These are phyloP conservation scores for Callionymus lyra DNA, from an alignment of 2,113 vertebrate genomes.

Conservation along the genomic window DNA sequence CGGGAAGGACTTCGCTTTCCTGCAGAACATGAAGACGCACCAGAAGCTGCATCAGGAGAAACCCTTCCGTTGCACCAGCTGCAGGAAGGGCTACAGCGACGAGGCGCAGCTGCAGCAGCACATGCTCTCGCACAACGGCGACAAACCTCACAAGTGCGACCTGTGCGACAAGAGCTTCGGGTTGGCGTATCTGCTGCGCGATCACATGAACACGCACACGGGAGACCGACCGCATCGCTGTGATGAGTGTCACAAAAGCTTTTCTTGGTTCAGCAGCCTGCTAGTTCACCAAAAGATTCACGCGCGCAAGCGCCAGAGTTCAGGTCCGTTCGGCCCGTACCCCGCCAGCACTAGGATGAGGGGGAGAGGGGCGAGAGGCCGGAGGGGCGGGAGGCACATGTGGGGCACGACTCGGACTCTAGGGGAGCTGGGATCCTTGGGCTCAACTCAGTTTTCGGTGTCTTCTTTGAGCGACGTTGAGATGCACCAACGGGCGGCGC, in stretches of 20 bases:
- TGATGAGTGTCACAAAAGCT: slow-evolving; percentile 66
- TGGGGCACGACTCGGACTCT: slow-evolving; percentile 37
- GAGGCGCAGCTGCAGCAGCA: slow-evolving; percentile 65
- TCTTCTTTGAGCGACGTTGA: slow-evolving; percentile 29
- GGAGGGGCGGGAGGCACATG: slow-evolving; percentile 32
- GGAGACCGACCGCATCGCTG: slow-evolving; percentile 71
- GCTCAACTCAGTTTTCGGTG: slow-evolving; percentile 12
- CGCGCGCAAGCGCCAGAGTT: slow-evolving; percentile 53
- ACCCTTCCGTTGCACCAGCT: slow-evolving; percentile 69
- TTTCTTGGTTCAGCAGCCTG: slow-evolving; percentile 72
- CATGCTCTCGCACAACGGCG: slow-evolving; percentile 66
- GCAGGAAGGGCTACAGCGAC: slow-evolving; percentile 70
- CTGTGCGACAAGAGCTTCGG: slow-evolving; percentile 68
- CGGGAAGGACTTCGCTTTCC: slow-evolving; percentile 70
- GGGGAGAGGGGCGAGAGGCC: slow-evolving; percentile 31
- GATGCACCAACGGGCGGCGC: slow-evolving; percentile 23
- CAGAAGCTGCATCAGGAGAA: slow-evolving; percentile 70
- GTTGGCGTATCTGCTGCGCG: slow-evolving; percentile 66
- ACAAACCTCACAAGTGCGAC: slow-evolving; percentile 68
- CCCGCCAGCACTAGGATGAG: slow-evolving; percentile 32
- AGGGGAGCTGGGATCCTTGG: slow-evolving; percentile 20
- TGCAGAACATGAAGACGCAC: slow-evolving; percentile 72
- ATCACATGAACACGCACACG: slow-evolving; percentile 73
- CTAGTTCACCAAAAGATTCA: slow-evolving; percentile 72
- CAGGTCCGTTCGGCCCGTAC: slow-evolving; percentile 27